Conservation (phyloP, 2,888 invertebrate species). For the Arctia plantaginis region DNA sequence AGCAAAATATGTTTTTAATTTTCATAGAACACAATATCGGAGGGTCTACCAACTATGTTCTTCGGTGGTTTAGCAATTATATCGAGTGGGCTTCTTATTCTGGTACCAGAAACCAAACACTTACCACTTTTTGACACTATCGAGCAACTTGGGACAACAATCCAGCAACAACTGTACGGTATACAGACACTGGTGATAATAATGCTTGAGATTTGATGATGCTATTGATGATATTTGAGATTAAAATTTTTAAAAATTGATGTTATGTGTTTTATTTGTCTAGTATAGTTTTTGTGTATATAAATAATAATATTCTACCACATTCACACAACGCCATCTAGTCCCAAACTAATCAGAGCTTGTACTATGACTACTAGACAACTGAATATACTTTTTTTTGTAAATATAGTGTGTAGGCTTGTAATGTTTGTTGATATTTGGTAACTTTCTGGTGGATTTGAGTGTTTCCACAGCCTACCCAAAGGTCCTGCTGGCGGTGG, state of each 20-base stretch:
- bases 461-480: too few relatives aligned
- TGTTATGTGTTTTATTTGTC: not conserved
- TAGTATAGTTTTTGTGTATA: too few relatives aligned
- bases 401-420: too few relatives aligned
- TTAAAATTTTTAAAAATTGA: not conserved
- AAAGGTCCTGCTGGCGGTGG: too few relatives aligned
- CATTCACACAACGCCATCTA: too few relatives aligned
- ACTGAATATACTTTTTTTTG: too few relatives aligned
- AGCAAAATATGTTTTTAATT: not conserved
- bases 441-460: too few relatives aligned
- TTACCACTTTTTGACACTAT: constrained; percentile 7
- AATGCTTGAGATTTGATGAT: not conserved
- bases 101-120: constrained; percentile 9
- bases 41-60: not conserved
- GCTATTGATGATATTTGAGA: not conserved
- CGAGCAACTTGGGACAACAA: not conserved
- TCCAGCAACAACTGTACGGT: not conserved
- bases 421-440: too few relatives aligned
- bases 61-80: constrained; percentile 5
- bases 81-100: not conserved
- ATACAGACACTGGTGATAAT: not conserved
- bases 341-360: too few relatives aligned
- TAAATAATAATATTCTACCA: too few relatives aligned
- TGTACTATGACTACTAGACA: too few relatives aligned
- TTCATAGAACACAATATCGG: constrained; percentile 11